phyloP scores from a whole-genome alignment of 2,888 invertebrate species.

The Autographa gamma region DNA sequence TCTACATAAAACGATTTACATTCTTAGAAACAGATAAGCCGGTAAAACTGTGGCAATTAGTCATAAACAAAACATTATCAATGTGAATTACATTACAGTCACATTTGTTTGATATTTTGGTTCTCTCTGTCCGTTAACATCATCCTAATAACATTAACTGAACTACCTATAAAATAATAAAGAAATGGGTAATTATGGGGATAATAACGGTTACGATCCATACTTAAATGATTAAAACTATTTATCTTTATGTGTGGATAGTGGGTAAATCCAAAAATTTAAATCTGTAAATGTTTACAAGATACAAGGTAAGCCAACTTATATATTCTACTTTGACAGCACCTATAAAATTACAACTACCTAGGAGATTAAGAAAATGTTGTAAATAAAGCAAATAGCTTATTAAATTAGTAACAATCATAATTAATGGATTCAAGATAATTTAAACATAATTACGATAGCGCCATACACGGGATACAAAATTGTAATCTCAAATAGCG shows the following conservation, averaged over 20 bases:
- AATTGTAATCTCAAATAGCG: constrained; percentile 52
- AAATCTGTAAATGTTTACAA: background rate
- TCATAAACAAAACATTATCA: background rate
- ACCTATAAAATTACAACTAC: constrained; percentile 1
- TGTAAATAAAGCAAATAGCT: background rate
- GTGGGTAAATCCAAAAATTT: background rate
- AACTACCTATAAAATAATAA: no score
- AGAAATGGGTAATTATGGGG: no score
- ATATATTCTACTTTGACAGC: no score
- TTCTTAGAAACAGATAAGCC: background rate
- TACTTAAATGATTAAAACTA: background rate
- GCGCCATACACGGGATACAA: constrained; percentile 46
- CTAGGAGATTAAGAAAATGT: background rate
- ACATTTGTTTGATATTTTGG: no score
- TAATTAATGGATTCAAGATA: background rate
- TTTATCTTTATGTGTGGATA: background rate
- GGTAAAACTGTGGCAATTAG: background rate
- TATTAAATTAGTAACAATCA: background rate
- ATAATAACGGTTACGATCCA: background rate
- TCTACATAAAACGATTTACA: background rate
- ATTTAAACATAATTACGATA: constrained; percentile 20
- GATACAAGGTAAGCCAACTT: background rate
- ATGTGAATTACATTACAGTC: no score
- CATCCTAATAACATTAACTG: no score
- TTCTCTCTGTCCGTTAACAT: no score